Conservation (phyloP, 2,797 vertebrate species). For the Cynopterus sphinx region DNA sequence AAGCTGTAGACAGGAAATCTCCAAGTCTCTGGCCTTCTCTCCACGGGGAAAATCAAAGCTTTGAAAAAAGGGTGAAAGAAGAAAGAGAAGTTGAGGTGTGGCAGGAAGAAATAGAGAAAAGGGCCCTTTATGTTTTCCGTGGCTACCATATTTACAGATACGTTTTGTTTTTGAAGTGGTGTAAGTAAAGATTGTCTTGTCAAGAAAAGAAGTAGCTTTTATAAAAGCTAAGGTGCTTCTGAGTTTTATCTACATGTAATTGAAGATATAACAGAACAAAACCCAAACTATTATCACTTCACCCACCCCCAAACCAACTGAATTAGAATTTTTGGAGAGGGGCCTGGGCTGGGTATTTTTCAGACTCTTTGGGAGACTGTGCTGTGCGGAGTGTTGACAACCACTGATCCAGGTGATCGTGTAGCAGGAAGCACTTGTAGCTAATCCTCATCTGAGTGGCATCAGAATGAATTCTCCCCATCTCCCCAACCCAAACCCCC, state of each 20-base stretch:
- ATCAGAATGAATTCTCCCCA: not conserved
- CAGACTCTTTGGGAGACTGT: not conserved
- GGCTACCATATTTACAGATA: not conserved
- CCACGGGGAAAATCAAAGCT: constrained; percentile 77
- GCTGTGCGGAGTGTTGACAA: not conserved
- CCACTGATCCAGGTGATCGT: not conserved
- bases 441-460: not conserved
- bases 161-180: constrained; percentile 19
- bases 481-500: fast-evolving
- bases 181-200: not conserved
- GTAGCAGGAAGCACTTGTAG: not conserved
- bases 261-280: not conserved
- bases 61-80: constrained; percentile 41
- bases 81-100: not conserved
- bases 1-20: constrained; percentile 85
- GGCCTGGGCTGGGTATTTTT: not conserved
- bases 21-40: constrained; percentile 83
- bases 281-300: not conserved
- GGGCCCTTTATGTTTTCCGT: not conserved
- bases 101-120: not conserved
- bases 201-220: not conserved
- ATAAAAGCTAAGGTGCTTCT: not conserved
- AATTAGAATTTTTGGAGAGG: not conserved
- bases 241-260: not conserved
- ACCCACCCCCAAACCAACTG: not conserved